Base-by-base conservation (phyloP, 2,113 vertebrate species). In the Hippocampus abdominalis region DNA sequence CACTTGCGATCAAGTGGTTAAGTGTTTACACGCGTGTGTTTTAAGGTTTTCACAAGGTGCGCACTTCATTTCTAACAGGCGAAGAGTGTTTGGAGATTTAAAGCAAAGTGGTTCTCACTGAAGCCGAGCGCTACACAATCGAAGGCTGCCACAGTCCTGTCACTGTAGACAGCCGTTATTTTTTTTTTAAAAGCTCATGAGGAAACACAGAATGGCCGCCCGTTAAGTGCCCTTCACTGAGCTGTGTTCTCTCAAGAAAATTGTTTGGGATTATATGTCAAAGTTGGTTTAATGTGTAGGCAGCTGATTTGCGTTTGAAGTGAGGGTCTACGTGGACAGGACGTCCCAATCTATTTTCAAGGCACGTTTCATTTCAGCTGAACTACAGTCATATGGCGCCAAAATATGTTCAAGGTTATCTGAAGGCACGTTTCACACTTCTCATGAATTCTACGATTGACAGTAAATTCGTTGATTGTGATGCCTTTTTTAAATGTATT, bases 101-200 rank as follows among this genome's bases (percentile, higher is more conserved):
- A 86, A 79, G 74, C 83, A 87, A 80, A 51, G 75, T 81, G 15
- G 51, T 88, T 87, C 77, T 81, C 85, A 88, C 86, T 80, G 66
- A 48, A 51, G 56, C 32, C 48, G 65, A 13, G 51, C 64, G 25
- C 71, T 42, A 69, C 63, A 8, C 53, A 54, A 25, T 23, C 12
- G 36, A 40, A 60, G 62, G 64, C 64, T 21, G 20, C 29, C 10
- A 54, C 8, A 56, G 18, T 11, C 9, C 32, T 20, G 25, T 40
- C 6, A 32, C 21, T 39, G 40, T 64, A 46, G 46, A 23, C 27
- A 46, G 16, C 36, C n/a, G 76, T 76, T 68, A 56, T 76, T 44
- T 78, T 72, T 46, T 18, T 23, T 54, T 54, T 54, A 39, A 32
- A 75, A 70, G 48, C 40, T 8, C n/a, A 36, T 70, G 42, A 56